Base-by-base conservation (phyloP, 2,797 vertebrate genomes). In the Myotis pilosus region DNA sequence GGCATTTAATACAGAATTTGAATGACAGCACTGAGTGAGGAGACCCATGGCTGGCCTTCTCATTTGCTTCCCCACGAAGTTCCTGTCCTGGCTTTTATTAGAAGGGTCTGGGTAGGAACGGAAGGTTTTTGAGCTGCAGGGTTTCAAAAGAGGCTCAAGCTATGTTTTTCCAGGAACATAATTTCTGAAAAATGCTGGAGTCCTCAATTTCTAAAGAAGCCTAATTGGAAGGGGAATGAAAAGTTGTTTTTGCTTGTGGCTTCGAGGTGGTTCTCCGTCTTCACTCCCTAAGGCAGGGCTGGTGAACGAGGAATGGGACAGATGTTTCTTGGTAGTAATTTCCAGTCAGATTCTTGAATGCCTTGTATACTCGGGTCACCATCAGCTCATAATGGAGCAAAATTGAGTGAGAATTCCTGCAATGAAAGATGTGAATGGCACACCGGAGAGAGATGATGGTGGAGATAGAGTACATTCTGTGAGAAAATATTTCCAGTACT, bases 361-460 rank as follows among this genome's bases (percentile, higher is more conserved):
- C 5, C 0, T 71, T 92, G 33, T 96, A 41, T 96, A 92, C 78
- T 71, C 60, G 94, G 91, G 93, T 96, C 92, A 55, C 94, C 92
- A 5, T 96, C 87, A 89, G 95, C 94, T 97, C 89, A 17, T 85
- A 96, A 93, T 15, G 7, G 96, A 97, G 92, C 92, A 95, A 97
- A 97, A 95, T 16, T 62, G 97, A 97, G 76, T n/a, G 96, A 76
- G 95, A 97, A 95, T 96, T 96, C 86, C 87, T 75, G 95, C 92
- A 89, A 11, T 71, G 96, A 93, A 51, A 91, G 91, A 44, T 53
- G 74, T 17, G 75, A 95, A 84, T 91, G 19, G 87, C 71, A 80
- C 0, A 0, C 57, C 1, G 0, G 15, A 47, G 89, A 94, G 94
- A 94, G 95, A 20, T 36, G 97, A 96, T 94, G 87, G 96, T 84